Evolutionary conservation across 2,797 vertebrate species (phyloP).

Genomic region (Gymnothorax javanicus): DNA sequence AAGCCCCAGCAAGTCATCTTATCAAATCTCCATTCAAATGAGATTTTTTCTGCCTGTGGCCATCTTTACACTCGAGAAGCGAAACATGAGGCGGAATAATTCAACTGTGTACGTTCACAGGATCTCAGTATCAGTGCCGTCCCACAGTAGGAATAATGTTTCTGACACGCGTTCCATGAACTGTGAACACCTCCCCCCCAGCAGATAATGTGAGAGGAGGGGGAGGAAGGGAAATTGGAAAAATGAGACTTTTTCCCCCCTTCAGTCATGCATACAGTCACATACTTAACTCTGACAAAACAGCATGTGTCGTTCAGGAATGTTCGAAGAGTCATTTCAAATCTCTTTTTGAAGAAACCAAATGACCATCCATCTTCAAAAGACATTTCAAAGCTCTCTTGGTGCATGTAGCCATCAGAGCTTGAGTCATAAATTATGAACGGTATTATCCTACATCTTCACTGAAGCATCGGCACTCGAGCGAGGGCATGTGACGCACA

Average conservation of each 20-base stretch:
- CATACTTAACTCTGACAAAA: background rate
- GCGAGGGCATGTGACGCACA: background rate
- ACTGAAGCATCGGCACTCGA: background rate
- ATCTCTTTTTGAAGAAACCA: background rate
- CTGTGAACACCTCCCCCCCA: background rate
- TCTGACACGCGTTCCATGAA: background rate
- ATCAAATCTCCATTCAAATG: no score
- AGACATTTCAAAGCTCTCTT: background rate
- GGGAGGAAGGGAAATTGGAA: background rate
- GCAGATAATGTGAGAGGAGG: background rate
- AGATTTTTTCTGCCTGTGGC: background rate
- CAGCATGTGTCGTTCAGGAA: background rate
- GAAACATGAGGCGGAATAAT: background rate
- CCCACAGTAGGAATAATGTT: background rate
- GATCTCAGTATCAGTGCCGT: background rate
- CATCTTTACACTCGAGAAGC: background rate
- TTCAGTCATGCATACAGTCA: background rate
- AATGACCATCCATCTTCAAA: background rate
- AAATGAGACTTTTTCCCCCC: background rate
- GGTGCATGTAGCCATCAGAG: background rate
- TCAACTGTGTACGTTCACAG: background rate
- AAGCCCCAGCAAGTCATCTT: no score
- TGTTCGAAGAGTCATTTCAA: background rate
- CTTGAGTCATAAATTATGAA: background rate
- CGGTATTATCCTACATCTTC: background rate